phyloP scores from a whole-genome alignment of 2,888 invertebrate species.

The Merodon equestris region DNA sequence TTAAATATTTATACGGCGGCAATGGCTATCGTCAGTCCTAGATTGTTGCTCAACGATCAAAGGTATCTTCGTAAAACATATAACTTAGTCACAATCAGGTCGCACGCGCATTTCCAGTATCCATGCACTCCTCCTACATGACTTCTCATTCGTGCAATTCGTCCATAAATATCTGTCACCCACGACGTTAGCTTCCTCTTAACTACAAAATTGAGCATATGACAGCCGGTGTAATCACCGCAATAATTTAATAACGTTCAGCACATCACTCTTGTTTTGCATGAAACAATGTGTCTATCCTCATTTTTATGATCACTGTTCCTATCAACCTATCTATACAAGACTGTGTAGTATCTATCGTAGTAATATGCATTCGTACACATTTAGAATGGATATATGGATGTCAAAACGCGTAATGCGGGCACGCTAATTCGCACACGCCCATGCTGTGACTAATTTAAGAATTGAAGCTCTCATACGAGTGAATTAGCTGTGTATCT shows the following conservation, averaged over 20 bases:
- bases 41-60: no score
- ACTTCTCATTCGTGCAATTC: no score
- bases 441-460: constrained; percentile 42
- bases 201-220: background rate
- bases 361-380: no score
- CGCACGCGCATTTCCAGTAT: no score
- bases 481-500: constrained; percentile 41
- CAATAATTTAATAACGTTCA: constrained; percentile 45
- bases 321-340: no score
- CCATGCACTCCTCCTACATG: no score
- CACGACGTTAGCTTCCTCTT: constrained; percentile 36
- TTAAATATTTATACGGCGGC: no score
- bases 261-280: constrained; percentile 38
- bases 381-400: constrained; percentile 3
- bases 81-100: no score
- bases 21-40: no score
- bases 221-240: background rate
- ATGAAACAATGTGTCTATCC: constrained; percentile 8
- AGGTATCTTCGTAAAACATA: no score
- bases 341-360: no score
- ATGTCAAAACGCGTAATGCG: constrained; percentile 4
- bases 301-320: background rate
- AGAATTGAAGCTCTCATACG: constrained; percentile 32
- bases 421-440: constrained; percentile 45
- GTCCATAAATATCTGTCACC: constrained; percentile 2